Evolutionary conservation across 2,113 vertebrate genomes (phyloP).

Genomic region (Sorex fumeus): DNA sequence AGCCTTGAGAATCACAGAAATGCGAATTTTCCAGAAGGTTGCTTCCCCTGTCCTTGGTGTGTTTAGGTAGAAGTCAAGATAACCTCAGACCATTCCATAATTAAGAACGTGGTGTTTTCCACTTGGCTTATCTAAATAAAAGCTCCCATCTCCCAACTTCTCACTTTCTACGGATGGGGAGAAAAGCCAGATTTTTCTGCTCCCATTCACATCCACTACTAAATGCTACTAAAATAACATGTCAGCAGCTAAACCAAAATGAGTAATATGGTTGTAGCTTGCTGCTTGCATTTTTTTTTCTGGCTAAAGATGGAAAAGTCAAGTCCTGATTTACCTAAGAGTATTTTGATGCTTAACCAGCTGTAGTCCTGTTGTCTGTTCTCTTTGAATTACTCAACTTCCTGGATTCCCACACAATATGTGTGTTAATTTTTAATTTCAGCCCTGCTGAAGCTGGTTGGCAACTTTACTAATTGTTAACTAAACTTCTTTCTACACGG

Average conservation of each 20-base stretch:
- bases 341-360: not conserved
- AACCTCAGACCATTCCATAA: not conserved
- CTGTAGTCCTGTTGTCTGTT: not conserved
- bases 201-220: not conserved
- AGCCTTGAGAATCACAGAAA: not conserved
- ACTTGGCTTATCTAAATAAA: constrained; percentile 27
- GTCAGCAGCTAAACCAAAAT: constrained; percentile 14
- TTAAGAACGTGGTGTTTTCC: not conserved
- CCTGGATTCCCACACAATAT: constrained; percentile 26
- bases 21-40: not conserved
- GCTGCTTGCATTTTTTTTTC: not conserved
- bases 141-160: not conserved
- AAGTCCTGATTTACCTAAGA: not conserved
- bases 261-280: not conserved
- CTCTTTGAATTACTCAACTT: constrained; percentile 2
- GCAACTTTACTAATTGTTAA: constrained; percentile 58
- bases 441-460: constrained; percentile 23
- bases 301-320: constrained; percentile 39
- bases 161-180: not conserved
- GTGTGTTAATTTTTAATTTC: constrained; percentile 62
- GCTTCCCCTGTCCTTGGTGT: not conserved
- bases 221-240: constrained; percentile 34
- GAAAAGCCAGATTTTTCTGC: not conserved
- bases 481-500: constrained; percentile 30
- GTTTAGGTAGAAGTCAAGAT: not conserved